Percentiles rank a stretch among this genome's conserved stretches.
Evolutionary conservation across 1,140 invertebrate species (phyloP).

Genomic region (Drosophila sucinea): DNA sequence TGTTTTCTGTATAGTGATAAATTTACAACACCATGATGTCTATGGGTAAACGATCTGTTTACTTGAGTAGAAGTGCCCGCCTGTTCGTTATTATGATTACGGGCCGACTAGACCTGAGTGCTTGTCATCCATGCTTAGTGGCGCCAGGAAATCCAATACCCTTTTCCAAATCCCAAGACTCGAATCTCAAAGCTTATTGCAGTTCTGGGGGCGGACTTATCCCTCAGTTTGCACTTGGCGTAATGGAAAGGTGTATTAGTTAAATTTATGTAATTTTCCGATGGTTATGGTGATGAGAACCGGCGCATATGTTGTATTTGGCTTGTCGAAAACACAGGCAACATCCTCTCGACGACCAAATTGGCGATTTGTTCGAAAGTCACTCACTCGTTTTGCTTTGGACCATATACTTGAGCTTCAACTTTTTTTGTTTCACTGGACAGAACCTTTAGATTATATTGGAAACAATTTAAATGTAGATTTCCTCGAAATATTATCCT

Average conservation of each 20-base stretch:
- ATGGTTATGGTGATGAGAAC: conserved; percentile 47
- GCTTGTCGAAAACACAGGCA: conserved; percentile 16
- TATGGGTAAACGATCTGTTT: neutral
- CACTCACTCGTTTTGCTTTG: conserved; percentile 11
- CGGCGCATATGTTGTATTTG: conserved; percentile 51
- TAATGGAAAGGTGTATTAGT: neutral
- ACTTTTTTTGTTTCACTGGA: conserved; percentile 58
- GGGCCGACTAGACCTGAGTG: conserved; percentile 30
- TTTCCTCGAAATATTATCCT: conserved; percentile 68
- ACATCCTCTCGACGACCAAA: neutral
- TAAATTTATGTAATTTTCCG: neutral
- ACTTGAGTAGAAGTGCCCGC: conserved; percentile 17
- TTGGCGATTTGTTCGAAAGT: neutral
- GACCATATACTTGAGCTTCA: conserved; percentile 51
- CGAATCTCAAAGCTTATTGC: too few relatives aligned
- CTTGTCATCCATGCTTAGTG: conserved; percentile 55
- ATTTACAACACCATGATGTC: conserved; percentile 24
- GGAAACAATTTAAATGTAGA: conserved; percentile 81
- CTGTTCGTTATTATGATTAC: conserved; percentile 32
- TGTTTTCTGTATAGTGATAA: conserved; percentile 12
- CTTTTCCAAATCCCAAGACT: neutral
- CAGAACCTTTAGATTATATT: conserved; percentile 79
- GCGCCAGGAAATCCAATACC: conserved; percentile 58
- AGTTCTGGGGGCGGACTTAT: too few relatives aligned
- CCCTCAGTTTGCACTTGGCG: neutral